Evolutionary conservation across 2,797 vertebrate species (phyloP).

Genomic region (Melanotaenia pygmaea): DNA sequence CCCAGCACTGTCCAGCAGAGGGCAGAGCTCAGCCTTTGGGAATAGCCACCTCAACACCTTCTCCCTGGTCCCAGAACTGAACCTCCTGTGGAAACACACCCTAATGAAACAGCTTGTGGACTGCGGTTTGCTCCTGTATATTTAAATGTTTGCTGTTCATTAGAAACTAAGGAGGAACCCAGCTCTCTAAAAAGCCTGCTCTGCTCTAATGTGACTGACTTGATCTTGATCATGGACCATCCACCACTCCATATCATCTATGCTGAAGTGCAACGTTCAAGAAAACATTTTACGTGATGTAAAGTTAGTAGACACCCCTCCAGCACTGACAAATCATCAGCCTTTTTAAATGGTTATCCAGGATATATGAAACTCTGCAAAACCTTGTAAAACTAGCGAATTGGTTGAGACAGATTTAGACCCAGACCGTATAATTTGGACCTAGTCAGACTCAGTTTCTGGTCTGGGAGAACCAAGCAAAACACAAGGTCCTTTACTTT

Average conservation of each 20-base stretch:
- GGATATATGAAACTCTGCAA: too few relatives aligned
- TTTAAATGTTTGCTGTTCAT: not conserved
- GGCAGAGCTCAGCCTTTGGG: conserved; percentile 79
- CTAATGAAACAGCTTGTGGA: not conserved
- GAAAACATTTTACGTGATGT: too few relatives aligned
- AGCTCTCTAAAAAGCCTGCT: not conserved
- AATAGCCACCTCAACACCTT: conserved; percentile 83
- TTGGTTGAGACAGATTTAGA: too few relatives aligned
- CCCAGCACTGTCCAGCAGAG: conserved; percentile 80
- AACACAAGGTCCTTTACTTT: not conserved
- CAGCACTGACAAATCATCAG: too few relatives aligned
- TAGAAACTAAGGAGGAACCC: not conserved
- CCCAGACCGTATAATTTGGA: not conserved
- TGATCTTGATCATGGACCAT: too few relatives aligned
- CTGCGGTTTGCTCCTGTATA: not conserved
- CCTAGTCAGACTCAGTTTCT: not conserved
- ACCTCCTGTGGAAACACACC: conserved; percentile 70
- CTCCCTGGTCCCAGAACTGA: conserved; percentile 74
- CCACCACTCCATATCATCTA: too few relatives aligned
- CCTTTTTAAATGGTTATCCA: not conserved
- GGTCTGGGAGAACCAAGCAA: not conserved
- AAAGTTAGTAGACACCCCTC: too few relatives aligned
- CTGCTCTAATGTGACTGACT: not conserved
- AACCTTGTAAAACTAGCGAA: too few relatives aligned
- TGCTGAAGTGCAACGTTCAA: too few relatives aligned